Conservation (phyloP, 2,888 invertebrate genomes). For the Zhuqinia jingwanae region DNA sequence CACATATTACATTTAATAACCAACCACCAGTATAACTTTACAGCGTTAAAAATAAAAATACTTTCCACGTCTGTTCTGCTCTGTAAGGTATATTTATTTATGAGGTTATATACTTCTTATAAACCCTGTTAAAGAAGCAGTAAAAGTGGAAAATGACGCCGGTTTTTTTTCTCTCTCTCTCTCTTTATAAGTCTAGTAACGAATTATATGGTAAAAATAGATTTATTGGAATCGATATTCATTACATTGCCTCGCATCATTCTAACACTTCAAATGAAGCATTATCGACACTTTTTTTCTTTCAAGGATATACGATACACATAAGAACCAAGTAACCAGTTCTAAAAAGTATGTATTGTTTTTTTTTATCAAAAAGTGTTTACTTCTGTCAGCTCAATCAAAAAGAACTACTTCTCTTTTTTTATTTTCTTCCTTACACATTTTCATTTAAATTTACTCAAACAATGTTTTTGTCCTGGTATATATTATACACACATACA, state of each 20-base stretch:
- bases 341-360: constrained; percentile 13
- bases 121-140: too few species aligned
- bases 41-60: too few species aligned
- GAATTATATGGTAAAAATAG: constrained; percentile 28
- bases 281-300: constrained; percentile 48
- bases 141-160: neutral
- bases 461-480: constrained; percentile 24
- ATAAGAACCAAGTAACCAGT: constrained; percentile 44
- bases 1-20: too few species aligned
- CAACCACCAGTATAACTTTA: too few species aligned
- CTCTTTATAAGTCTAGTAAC: too few species aligned
- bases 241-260: constrained; percentile 21
- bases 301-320: too few species aligned
- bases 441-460: constrained; percentile 41
- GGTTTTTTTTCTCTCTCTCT: neutral
- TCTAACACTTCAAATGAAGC: constrained; percentile 35
- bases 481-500: too few species aligned
- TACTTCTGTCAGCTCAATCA: constrained; percentile 42
- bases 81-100: too few species aligned
- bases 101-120: too few species aligned
- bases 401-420: constrained; percentile 35
- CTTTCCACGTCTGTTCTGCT: too few species aligned
- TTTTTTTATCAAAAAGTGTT: constrained; percentile 29
- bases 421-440: constrained; percentile 2
- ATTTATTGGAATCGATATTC: constrained; percentile 47